Conservation (phyloP, 92 coral and sea anemone species). For the Chrysogorgia sp. region DNA sequence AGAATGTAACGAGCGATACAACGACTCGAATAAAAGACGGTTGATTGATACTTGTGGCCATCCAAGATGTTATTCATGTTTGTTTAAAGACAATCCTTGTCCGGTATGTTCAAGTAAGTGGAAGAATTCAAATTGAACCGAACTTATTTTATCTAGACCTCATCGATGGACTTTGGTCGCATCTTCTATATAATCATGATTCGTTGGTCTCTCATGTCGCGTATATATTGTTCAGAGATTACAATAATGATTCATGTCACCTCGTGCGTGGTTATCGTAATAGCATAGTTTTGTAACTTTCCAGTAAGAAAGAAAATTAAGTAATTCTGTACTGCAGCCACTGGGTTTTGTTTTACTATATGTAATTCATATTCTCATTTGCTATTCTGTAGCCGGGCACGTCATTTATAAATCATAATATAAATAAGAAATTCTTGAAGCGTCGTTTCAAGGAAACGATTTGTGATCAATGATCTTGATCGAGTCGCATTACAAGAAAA, state of each 20-base stretch:
- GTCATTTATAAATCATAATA: background rate
- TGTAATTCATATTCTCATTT: background rate
- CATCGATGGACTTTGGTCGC: too few relatives aligned
- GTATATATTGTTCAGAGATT: background rate
- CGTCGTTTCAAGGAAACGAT: too few relatives aligned
- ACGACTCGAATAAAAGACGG: conserved; percentile 79
- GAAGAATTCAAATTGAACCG: background rate
- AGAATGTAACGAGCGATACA: conserved; percentile 92
- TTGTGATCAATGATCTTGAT: too few relatives aligned
- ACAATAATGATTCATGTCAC: background rate
- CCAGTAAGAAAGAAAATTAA: too few relatives aligned
- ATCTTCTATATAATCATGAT: too few relatives aligned
- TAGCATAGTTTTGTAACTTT: too few relatives aligned
- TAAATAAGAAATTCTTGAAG: too few relatives aligned
- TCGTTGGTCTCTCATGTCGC: too few relatives aligned
- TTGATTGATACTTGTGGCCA: conserved; percentile 97
- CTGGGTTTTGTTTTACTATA: background rate
- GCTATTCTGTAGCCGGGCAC: background rate
- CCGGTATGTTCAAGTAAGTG: conserved; percentile 93
- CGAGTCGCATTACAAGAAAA: too few relatives aligned
- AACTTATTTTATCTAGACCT: background rate
- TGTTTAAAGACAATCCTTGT: conserved; percentile 91
- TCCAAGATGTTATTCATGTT: conserved; percentile 93
- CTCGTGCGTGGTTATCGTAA: background rate
- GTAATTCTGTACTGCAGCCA: too few relatives aligned